Percentiles rank a stretch among this genome's conserved stretches.
Evolutionary conservation across 2,113 vertebrate species (phyloP).

Genomic region (Gallinago jamesoni): DNA sequence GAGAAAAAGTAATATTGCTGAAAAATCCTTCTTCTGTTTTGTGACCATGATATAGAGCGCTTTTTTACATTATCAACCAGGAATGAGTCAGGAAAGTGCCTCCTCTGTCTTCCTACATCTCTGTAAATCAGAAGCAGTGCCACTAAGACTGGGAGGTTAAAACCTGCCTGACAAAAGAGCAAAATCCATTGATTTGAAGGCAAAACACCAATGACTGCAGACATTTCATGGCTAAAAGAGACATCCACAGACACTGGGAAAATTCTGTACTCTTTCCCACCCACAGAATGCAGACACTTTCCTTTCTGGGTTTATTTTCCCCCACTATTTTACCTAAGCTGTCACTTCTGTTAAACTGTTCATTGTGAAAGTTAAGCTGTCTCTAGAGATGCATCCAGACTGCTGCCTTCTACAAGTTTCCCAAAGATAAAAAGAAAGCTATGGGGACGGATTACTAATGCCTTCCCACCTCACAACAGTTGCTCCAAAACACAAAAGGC

Average conservation of each 20-base stretch:
- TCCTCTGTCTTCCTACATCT: neutral
- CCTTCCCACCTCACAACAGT: constrained; percentile 22
- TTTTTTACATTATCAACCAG: neutral
- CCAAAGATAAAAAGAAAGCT: constrained; percentile 60
- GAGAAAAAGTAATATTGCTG: neutral
- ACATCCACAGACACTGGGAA: neutral
- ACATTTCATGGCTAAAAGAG: neutral
- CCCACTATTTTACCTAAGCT: constrained; percentile 52
- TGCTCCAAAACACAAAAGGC: constrained; percentile 46
- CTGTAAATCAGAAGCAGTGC: constrained; percentile 8
- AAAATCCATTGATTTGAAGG: constrained; percentile 1
- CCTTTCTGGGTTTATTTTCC: constrained; percentile 46
- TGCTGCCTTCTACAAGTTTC: constrained; percentile 50
- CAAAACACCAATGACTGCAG: neutral
- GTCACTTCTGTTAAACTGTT: constrained; percentile 50
- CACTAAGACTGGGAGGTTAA: neutral
- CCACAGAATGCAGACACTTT: constrained; percentile 38
- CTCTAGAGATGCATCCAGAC: constrained; percentile 62
- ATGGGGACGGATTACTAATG: constrained; percentile 51
- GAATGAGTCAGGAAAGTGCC: neutral
- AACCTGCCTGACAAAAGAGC: neutral
- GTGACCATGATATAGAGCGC: neutral
- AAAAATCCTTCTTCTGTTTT: neutral
- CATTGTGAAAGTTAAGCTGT: constrained; percentile 64
- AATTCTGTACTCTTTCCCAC: constrained; percentile 10